Conservation (phyloP, 1,140 invertebrate genomes). For the Parapsyche elsis region DNA sequence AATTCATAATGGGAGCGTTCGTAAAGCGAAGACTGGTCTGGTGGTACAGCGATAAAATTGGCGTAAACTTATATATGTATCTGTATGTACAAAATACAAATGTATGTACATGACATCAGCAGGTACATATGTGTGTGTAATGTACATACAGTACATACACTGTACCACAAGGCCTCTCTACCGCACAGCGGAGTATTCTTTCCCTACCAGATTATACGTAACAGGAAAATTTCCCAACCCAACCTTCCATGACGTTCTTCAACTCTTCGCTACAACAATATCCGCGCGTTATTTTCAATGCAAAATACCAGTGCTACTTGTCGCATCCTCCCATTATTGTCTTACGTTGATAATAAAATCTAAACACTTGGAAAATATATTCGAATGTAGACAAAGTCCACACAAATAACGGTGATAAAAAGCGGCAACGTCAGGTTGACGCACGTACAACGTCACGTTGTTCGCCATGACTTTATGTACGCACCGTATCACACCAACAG, state of each 20-base stretch:
- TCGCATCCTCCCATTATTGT: not conserved
- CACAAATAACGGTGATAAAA: constrained; percentile 34
- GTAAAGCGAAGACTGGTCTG: too few species aligned
- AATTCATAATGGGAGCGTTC: too few species aligned
- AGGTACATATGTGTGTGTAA: too few species aligned
- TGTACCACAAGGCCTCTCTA: constrained; percentile 17
- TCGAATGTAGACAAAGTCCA: constrained; percentile 11
- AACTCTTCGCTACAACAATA: not conserved
- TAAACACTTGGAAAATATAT: constrained; percentile 6
- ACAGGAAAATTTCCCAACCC: constrained; percentile 50
- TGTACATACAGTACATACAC: too few species aligned
- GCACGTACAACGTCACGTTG: constrained; percentile 44
- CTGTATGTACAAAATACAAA: too few species aligned
- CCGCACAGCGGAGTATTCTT: constrained; percentile 49
- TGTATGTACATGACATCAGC: too few species aligned
- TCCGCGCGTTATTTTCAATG: not conserved
- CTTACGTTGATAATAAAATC: not conserved
- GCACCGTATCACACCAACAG: constrained; percentile 11
- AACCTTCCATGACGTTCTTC: not conserved
- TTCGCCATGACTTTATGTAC: constrained; percentile 48
- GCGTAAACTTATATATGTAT: too few species aligned
- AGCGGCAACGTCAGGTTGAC: constrained; percentile 37
- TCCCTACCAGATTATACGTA: constrained; percentile 50
- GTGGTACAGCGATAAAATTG: too few species aligned
- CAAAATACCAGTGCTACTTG: too few species aligned